phyloP scores from a whole-genome alignment of 2,113 vertebrate genomes.

The Pangasianodon gigas region DNA sequence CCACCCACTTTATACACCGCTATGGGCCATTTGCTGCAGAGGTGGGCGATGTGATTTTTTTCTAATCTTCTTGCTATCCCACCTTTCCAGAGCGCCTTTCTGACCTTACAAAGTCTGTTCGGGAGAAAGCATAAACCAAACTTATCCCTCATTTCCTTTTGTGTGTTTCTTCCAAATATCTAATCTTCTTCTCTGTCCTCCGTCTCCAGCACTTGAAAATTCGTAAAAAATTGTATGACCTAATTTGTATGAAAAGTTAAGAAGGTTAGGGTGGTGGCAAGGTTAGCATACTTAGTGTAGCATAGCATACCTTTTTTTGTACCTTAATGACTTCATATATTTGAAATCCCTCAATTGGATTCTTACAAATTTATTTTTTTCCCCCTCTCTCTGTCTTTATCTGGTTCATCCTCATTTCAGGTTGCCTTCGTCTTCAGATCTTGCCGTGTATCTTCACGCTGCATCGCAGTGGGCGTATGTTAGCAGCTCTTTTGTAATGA shows the following conservation, averaged over 20 bases:
- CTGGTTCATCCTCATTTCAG: background rate
- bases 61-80: background rate
- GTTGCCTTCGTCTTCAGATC: constrained; percentile 1
- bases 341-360: background rate
- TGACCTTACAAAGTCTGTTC: background rate
- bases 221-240: background rate
- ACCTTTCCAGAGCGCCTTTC: background rate
- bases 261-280: background rate
- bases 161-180: background rate
- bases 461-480: constrained; percentile 3
- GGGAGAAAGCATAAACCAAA: background rate
- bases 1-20: background rate
- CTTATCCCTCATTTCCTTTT: background rate
- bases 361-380: background rate
- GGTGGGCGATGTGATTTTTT: background rate
- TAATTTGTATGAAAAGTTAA: background rate
- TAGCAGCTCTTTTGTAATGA: constrained; percentile 7
- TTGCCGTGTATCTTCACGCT: background rate
- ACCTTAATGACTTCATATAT: background rate
- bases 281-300: background rate
- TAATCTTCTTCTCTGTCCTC: background rate
- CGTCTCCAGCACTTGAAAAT: background rate
- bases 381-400: background rate
- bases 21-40: background rate
- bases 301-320: background rate